Conservation (phyloP, 1,140 invertebrate species). For the Anastatus disparis region DNA sequence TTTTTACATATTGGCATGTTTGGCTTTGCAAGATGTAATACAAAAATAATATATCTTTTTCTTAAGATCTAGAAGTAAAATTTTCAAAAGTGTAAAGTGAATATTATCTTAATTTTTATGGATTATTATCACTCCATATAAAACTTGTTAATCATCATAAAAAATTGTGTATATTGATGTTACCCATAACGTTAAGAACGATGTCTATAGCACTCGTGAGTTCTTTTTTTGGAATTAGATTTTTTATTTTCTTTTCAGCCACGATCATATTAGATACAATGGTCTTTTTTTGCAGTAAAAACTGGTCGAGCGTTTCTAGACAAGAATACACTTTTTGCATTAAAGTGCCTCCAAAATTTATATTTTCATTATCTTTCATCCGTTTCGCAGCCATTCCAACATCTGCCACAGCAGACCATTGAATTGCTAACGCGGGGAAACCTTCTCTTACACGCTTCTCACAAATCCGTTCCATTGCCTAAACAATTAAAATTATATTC, state of each 20-base stretch:
- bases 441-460: slow-evolving; percentile 65
- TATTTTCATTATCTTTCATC: slow-evolving; percentile 73
- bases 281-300: slow-evolving; percentile 70
- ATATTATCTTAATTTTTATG: no score
- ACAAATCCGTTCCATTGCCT: slow-evolving; percentile 71
- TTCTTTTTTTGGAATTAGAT: no score
- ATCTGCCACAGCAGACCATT: slow-evolving; percentile 72
- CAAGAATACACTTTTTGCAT: slow-evolving; percentile 77
- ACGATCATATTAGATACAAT: slow-evolving; percentile 75
- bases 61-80: no score
- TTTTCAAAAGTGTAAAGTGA: no score
- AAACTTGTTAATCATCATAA: no score
- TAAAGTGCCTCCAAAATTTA: slow-evolving; percentile 71
- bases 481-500: no score
- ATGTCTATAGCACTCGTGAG: slow-evolving; percentile 61
- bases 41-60: no score
- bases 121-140: no score
- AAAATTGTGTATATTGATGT: no score
- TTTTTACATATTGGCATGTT: no score
- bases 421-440: slow-evolving; percentile 69
- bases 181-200: slow-evolving; percentile 67
- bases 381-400: slow-evolving; percentile 72
- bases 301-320: slow-evolving; percentile 65
- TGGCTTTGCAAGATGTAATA: no score
- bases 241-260: slow-evolving; percentile 67